Base-by-base conservation (phyloP, 2,797 vertebrate species). In the Salmo trutta region DNA sequence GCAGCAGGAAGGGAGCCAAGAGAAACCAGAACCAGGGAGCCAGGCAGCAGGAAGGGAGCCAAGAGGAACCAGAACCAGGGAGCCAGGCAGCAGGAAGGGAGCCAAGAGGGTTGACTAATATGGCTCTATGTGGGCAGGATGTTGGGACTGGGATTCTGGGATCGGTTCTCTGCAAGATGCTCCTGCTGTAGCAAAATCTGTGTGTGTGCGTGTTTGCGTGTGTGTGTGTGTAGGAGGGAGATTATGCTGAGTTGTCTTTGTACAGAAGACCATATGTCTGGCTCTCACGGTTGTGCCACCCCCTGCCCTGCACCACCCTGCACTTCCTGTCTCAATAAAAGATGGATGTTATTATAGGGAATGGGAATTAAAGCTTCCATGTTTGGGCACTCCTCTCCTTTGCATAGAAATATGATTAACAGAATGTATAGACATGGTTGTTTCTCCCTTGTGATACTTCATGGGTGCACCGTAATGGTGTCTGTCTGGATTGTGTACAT, bases 251-350 rank as follows among this genome's bases (percentile, higher is more conserved):
- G 79, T 82, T 78, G 77, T 78, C 77, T 79, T 77, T 83, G 77
- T 84, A 80, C 59, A 80, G 86, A 89, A 80, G 81, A 83, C 81
- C 89, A 90, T 47, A 47, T 93, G 88, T 81, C 84, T 69, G 19
- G 29, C 56, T 31, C 68, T 73, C 29, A 69, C 75, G 16, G 76
- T 79, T 80, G 77, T 83, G 76, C 87, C 82, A 81, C 81, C 81
- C 71, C 75, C 79, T 71, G 76, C 80, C 64, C 78, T 51, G 79
- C 41, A 47, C 41, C 41, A 12, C 41, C 41, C 41, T 47, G 41
- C 41, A 47, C 41, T 47, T 10, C 41, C 41, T 12, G 41, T 47
- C 41, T 47, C 41, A 47, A 47, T 47, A 12, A 3, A 12, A 47
- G 2, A 12, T 12, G 41, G 41, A 47, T 47, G 2, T 12, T 47